Evolutionary conservation across 2,888 invertebrate species (phyloP).

Genomic region (Drosophila neonasuta): DNA sequence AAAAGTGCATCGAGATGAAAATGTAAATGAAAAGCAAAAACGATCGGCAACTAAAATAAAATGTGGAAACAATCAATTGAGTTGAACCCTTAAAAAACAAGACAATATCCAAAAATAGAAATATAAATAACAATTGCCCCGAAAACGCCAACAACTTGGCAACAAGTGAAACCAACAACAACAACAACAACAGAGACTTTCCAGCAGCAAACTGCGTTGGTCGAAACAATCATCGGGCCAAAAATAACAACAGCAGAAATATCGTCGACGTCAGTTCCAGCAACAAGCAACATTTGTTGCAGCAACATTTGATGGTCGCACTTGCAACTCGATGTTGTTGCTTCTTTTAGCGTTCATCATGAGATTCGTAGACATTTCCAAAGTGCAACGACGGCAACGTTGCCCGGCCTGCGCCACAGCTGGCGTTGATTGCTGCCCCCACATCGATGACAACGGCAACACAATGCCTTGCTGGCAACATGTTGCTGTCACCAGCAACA

Average conservation of each 20-base stretch:
- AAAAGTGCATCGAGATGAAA: conserved; percentile 57
- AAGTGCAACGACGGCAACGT: conserved; percentile 74
- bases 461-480: conserved; percentile 64
- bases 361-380: conserved; percentile 82
- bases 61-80: conserved; percentile 70
- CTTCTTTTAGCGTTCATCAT: conserved; percentile 81
- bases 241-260: conserved; percentile 46
- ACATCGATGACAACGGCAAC: conserved; percentile 60
- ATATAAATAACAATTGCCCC: conserved; percentile 46
- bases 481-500: conserved; percentile 63
- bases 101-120: conserved; percentile 21
- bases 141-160: conserved; percentile 55
- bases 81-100: conserved; percentile 62
- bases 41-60: conserved; percentile 43
- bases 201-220: conserved; percentile 60
- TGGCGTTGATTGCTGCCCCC: conserved; percentile 58
- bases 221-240: conserved; percentile 53
- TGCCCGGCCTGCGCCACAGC: conserved; percentile 63
- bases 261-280: neutral
- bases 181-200: conserved; percentile 11
- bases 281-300: conserved; percentile 58
- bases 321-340: conserved; percentile 81
- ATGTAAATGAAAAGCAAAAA: conserved; percentile 30
- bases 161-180: conserved; percentile 52
- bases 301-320: conserved; percentile 56